These are phyloP conservation scores for Plutella xylostella DNA, from an alignment of 2,888 invertebrate species.

Conservation along the genomic window DNA sequence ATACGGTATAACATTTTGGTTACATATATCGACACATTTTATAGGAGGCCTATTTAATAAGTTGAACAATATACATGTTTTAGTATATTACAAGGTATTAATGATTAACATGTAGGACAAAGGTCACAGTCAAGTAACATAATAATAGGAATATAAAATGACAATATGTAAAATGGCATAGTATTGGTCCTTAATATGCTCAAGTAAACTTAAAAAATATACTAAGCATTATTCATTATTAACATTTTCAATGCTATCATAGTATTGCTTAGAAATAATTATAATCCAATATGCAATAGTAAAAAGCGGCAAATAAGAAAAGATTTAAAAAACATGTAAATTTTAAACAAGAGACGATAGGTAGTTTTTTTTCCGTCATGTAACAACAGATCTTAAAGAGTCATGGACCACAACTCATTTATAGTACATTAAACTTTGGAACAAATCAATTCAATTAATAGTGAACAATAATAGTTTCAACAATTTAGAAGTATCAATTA, in stretches of 20 bases:
- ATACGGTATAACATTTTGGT: conserved; percentile 65
- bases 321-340: too few relatives aligned
- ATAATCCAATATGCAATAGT: too few relatives aligned
- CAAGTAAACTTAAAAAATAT: background rate
- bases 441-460: background rate
- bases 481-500: conserved; percentile 5
- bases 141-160: conserved; percentile 44
- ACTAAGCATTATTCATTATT: background rate
- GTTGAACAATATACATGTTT: conserved; percentile 61
- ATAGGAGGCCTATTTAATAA: conserved; percentile 59
- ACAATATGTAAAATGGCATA: conserved; percentile 38
- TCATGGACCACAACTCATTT: too few relatives aligned
- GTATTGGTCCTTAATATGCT: conserved; percentile 53
- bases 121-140: conserved; percentile 40
- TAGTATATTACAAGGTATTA: conserved; percentile 57
- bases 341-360: too few relatives aligned
- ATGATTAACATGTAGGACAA: conserved; percentile 36
- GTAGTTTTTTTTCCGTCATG: too few relatives aligned
- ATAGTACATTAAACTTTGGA: background rate
- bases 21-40: conserved; percentile 65
- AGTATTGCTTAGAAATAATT: background rate
- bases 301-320: too few relatives aligned
- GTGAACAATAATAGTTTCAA: background rate
- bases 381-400: too few relatives aligned
- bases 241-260: background rate